Evolutionary conservation across 2,113 vertebrate genomes (phyloP).

Genomic region (Cyphomyrus discorhynchus): DNA sequence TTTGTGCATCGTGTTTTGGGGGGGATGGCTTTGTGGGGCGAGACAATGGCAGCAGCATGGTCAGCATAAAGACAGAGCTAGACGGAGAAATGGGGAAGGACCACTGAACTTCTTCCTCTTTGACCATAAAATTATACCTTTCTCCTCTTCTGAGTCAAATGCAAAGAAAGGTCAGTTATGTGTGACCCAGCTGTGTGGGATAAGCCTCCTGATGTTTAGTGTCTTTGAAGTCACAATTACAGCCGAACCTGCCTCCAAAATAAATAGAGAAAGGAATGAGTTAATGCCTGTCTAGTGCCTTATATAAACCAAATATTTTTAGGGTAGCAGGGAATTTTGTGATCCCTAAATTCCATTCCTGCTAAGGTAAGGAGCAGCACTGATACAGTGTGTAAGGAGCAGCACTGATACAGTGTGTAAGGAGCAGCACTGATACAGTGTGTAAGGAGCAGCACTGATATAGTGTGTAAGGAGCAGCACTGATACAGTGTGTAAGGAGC

Average conservation of each 20-base stretch:
- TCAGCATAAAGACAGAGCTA: background rate
- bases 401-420: too few relatives aligned
- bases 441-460: too few relatives aligned
- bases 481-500: too few relatives aligned
- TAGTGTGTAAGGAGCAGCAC: too few relatives aligned
- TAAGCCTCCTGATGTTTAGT: background rate
- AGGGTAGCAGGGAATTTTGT: background rate
- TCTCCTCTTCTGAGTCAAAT: background rate
- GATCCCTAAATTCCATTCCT: background rate
- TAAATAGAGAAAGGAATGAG: background rate
- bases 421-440: too few relatives aligned
- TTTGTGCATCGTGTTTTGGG: background rate
- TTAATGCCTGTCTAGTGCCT: background rate
- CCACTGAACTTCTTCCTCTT: background rate
- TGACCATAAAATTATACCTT: background rate
- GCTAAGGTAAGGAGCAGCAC: too few relatives aligned
- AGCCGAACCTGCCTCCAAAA: background rate
- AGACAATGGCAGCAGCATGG: background rate
- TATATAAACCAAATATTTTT: background rate
- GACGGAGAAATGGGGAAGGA: background rate
- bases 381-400: too few relatives aligned
- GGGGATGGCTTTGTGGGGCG: background rate
- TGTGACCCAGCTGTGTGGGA: background rate
- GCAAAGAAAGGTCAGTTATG: background rate
- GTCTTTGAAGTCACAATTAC: background rate